Percentiles rank a stretch among this genome's conserved stretches.
Evolutionary conservation across 2,797 vertebrate species (phyloP).

Genomic region (Hydrocynus forskahlii): DNA sequence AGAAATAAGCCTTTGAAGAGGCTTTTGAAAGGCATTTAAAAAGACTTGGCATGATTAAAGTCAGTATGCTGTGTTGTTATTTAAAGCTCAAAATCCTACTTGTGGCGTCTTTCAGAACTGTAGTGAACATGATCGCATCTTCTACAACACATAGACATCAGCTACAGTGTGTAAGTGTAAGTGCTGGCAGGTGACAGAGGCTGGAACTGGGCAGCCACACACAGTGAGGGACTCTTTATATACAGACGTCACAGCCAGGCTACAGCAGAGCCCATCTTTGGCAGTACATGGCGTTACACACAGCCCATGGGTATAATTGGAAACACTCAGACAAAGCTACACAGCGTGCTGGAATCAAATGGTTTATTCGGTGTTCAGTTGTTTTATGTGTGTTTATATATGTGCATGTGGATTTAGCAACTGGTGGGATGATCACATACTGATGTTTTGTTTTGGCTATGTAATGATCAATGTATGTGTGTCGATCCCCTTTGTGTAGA

Average conservation of each 20-base stretch:
- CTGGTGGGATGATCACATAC: slow-evolving; percentile 21
- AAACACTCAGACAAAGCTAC: slow-evolving; percentile 48
- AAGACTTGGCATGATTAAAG: background rate
- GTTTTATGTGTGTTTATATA: slow-evolving; percentile 1
- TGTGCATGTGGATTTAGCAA: slow-evolving; percentile 2
- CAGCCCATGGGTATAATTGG: slow-evolving; percentile 52
- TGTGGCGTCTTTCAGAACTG: background rate
- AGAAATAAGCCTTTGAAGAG: background rate
- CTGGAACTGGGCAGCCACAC: slow-evolving; percentile 25
- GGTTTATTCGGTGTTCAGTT: slow-evolving; percentile 40
- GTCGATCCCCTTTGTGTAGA: slow-evolving; percentile 4
- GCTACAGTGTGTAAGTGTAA: slow-evolving; percentile 20
- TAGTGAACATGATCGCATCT: background rate
- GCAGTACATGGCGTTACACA: slow-evolving; percentile 44
- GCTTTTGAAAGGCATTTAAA: background rate
- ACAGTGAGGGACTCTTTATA: slow-evolving; percentile 41
- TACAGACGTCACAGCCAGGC: slow-evolving; percentile 40
- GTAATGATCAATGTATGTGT: slow-evolving; percentile 6
- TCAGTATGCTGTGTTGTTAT: background rate
- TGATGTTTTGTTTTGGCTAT: slow-evolving; percentile 3
- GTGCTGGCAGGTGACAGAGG: slow-evolving; percentile 34
- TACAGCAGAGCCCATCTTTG: slow-evolving; percentile 39
- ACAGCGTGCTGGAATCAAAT: slow-evolving; percentile 41
- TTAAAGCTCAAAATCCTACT: background rate
- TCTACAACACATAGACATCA: slow-evolving; percentile 29